Conservation (phyloP, 2,888 invertebrate genomes). For the Cyclophora albipunctata region DNA sequence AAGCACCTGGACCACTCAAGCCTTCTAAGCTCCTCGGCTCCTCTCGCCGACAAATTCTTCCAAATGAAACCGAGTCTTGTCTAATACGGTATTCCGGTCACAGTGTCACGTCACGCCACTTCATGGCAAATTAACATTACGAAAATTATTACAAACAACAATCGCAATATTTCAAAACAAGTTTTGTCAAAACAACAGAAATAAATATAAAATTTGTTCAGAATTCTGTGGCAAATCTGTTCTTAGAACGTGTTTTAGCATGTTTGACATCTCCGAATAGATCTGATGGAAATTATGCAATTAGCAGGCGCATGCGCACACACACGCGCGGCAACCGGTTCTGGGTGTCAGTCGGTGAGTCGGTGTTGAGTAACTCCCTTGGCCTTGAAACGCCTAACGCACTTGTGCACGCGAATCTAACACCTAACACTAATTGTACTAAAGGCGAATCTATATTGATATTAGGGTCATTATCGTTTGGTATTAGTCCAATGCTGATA, state of each 20-base stretch:
- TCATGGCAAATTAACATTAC: too few relatives aligned
- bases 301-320: conserved; percentile 26
- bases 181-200: too few relatives aligned
- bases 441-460: conserved; percentile 45
- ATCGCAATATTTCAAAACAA: too few relatives aligned
- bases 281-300: conserved; percentile 54
- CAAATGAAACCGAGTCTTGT: too few relatives aligned
- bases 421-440: conserved; percentile 31
- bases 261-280: conserved; percentile 20
- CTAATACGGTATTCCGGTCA: too few relatives aligned
- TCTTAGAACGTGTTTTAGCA: conserved; percentile 10
- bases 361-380: conserved; percentile 49
- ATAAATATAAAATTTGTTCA: too few relatives aligned
- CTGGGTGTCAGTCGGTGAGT: conserved; percentile 14
- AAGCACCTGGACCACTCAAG: too few relatives aligned
- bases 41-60: background rate
- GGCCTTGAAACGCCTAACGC: conserved; percentile 43
- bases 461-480: conserved; percentile 57
- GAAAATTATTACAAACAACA: too few relatives aligned
- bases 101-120: too few relatives aligned
- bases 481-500: conserved; percentile 65
- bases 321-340: conserved; percentile 44
- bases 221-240: background rate
- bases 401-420: conserved; percentile 30
- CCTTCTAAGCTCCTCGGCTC: too few relatives aligned